Percentiles rank a stretch among this genome's conserved stretches.
These are phyloP conservation scores for Ischnura elegans DNA, from an alignment of 2,888 invertebrate genomes.

Conservation along the genomic window DNA sequence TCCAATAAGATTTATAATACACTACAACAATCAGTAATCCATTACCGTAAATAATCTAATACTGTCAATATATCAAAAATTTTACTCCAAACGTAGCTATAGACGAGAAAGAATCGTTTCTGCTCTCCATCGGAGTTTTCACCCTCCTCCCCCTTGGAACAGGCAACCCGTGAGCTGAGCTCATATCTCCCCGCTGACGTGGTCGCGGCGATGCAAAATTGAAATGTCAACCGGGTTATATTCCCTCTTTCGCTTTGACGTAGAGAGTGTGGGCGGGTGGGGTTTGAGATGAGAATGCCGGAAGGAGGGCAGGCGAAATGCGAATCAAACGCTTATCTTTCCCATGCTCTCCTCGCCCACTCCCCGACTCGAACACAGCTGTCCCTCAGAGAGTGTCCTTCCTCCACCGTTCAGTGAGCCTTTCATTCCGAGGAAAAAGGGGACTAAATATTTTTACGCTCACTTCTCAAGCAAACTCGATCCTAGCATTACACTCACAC, in stretches of 20 bases:
- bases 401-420: no score
- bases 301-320: background rate
- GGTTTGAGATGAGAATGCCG: background rate
- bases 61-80: no score
- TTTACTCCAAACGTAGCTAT: no score
- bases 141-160: background rate
- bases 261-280: background rate
- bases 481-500: no score
- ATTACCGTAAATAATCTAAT: no score
- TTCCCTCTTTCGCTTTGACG: background rate
- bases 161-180: background rate
- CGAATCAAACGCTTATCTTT: constrained; percentile 38
- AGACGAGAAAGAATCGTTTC: background rate
- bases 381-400: background rate
- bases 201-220: constrained; percentile 11
- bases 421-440: background rate
- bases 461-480: no score
- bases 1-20: no score
- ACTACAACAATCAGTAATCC: no score
- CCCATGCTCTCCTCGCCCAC: background rate
- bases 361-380: background rate
- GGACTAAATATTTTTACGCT: background rate
- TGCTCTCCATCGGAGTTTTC: background rate
- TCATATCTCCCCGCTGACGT: background rate
- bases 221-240: constrained; percentile 56